Conservation (phyloP, 2,113 vertebrate species). For the Phyllopteryx taeniolatus region DNA sequence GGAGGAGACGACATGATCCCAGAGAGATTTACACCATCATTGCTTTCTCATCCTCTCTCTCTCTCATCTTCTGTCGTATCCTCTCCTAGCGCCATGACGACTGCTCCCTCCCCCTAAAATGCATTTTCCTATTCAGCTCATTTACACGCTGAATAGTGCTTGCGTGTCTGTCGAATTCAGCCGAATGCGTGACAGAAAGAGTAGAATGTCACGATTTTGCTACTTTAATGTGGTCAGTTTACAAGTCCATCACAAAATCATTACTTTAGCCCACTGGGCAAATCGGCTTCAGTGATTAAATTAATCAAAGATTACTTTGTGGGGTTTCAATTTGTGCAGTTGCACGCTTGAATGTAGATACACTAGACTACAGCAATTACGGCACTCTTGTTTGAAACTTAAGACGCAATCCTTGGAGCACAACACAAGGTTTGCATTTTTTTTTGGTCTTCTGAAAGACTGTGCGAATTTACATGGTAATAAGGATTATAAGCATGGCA, state of each 20-base stretch:
- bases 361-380: constrained; percentile 40
- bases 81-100: constrained; percentile 17
- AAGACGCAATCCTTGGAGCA: constrained; percentile 26
- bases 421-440: constrained; percentile 57
- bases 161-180: constrained; percentile 8
- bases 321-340: constrained; percentile 27
- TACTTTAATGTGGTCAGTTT: constrained; percentile 45
- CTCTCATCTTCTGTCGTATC: constrained; percentile 8
- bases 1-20: constrained; percentile 52
- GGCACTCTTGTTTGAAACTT: constrained; percentile 40
- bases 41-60: constrained; percentile 41
- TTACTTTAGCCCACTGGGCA: constrained; percentile 22
- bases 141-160: constrained; percentile 31
- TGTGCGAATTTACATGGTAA: constrained; percentile 48
- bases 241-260: constrained; percentile 44
- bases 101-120: constrained; percentile 1
- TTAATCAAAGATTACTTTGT: constrained; percentile 36
- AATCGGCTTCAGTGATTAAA: constrained; percentile 30
- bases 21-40: constrained; percentile 60
- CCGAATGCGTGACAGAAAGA: constrained; percentile 8
- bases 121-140: constrained; percentile 18
- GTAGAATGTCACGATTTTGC: constrained; percentile 12
- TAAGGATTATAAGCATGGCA: constrained; percentile 48
- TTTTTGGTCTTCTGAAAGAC: constrained; percentile 31
- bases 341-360: constrained; percentile 31